phyloP scores from a whole-genome alignment of 1,140 invertebrate species.

The Himalopsyche phryganea region DNA sequence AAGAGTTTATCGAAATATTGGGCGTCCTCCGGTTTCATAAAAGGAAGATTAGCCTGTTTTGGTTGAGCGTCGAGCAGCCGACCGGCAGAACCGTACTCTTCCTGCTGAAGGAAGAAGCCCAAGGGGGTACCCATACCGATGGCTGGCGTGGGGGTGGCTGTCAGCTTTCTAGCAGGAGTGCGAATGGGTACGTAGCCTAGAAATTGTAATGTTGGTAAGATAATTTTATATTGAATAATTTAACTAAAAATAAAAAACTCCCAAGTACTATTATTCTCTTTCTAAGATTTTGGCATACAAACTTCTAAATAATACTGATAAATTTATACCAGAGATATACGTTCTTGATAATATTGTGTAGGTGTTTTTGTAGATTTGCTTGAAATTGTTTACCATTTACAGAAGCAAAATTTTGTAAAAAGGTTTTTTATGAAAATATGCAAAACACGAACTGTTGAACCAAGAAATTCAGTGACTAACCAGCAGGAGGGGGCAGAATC shows the following conservation, averaged over 20 bases:
- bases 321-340: no score
- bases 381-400: not conserved
- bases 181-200: slow-evolving; percentile 91
- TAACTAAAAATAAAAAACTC: no score
- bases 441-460: no score
- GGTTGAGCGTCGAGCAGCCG: slow-evolving; percentile 96
- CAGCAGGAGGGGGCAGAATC: slow-evolving; percentile 90
- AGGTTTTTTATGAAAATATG: no score
- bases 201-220: slow-evolving; percentile 18
- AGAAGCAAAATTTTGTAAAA: no score
- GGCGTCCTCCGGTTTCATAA: slow-evolving; percentile 99
- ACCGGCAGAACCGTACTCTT: slow-evolving; percentile 71
- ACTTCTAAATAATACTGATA: no score
- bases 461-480: slow-evolving; percentile 44
- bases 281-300: no score
- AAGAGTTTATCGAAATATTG: slow-evolving; percentile 99
- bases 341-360: no score
- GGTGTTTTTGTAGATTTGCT: no score
- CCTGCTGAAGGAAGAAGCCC: slow-evolving; percentile 94
- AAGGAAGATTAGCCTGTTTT: slow-evolving; percentile 88
- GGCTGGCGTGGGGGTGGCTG: slow-evolving; percentile 96
- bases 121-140: slow-evolving; percentile 84
- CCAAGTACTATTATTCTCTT: no score
- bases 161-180: slow-evolving; percentile 94
- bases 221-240: not conserved